Evolutionary conservation across 2,113 vertebrate genomes (phyloP).

Genomic region (Columbina picui): DNA sequence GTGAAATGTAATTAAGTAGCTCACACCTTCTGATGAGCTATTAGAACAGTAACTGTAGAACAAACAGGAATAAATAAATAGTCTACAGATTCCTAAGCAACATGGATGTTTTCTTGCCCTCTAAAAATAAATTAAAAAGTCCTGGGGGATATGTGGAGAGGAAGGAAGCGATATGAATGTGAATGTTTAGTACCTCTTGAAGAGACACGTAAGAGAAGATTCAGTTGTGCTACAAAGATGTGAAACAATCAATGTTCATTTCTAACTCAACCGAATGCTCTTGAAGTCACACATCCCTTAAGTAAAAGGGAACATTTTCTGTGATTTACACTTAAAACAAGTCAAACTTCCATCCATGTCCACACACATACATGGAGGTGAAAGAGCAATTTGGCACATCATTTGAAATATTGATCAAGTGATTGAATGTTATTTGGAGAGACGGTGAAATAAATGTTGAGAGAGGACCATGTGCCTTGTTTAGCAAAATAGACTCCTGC

Average conservation of each 20-base stretch:
- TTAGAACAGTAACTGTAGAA: not conserved
- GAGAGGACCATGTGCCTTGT: not conserved
- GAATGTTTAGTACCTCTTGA: not conserved
- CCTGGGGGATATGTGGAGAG: not conserved
- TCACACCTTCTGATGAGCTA: not conserved
- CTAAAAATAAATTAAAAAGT: not conserved
- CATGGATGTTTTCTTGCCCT: not conserved
- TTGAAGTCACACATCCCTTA: not conserved
- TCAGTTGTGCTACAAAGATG: not conserved
- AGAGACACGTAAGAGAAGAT: not conserved
- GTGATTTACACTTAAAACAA: constrained; percentile 14
- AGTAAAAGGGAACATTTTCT: not conserved
- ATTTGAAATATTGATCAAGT: constrained; percentile 18
- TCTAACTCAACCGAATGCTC: not conserved
- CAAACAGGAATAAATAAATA: not conserved
- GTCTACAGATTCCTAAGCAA: not conserved
- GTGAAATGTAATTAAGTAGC: not conserved
- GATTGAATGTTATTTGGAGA: not conserved
- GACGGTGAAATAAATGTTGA: not conserved
- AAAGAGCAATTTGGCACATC: not conserved
- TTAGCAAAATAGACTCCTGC: not conserved
- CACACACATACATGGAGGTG: not conserved
- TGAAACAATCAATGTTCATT: not conserved
- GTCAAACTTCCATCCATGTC: not conserved
- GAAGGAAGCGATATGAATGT: not conserved